These are phyloP conservation scores for Tyrophagus putrescentiae DNA, from an alignment of 1,140 invertebrate genomes.

Conservation along the genomic window DNA sequence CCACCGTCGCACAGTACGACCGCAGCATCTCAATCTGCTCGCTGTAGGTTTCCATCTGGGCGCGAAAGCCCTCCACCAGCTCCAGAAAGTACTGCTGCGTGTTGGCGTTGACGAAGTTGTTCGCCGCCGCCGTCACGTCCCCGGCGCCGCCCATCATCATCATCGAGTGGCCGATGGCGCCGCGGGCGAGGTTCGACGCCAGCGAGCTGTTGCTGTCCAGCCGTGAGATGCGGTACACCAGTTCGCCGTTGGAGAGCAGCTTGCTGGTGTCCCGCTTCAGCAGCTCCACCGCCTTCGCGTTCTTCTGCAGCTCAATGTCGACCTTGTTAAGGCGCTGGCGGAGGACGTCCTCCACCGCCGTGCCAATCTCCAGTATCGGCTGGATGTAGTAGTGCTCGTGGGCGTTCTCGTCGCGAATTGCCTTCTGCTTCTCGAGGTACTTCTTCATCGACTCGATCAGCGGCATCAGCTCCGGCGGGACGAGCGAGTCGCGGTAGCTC, in stretches of 20 bases:
- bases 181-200: neutral
- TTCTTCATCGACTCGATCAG: conserved; percentile 20
- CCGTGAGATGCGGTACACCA: conserved; percentile 18
- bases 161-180: too few species aligned
- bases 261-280: conserved; percentile 21
- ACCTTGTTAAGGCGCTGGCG: conserved; percentile 14
- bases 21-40: conserved; percentile 20
- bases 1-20: conserved; percentile 1
- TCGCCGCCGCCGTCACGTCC: too few species aligned
- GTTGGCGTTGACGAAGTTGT: conserved; percentile 12
- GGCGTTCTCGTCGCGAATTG: conserved; percentile 21
- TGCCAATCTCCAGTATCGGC: conserved; percentile 20
- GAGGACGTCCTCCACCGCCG: conserved; percentile 17
- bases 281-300: conserved; percentile 14
- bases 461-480: conserved; percentile 20
- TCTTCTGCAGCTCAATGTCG: conserved; percentile 18
- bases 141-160: too few species aligned
- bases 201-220: conserved; percentile 8
- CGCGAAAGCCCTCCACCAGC: conserved; percentile 13
- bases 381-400: conserved; percentile 19
- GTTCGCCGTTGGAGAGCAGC: conserved; percentile 18
- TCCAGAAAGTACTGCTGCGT: conserved; percentile 22
- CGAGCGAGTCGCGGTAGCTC: neutral
- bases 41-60: conserved; percentile 19
- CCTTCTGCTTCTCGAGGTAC: conserved; percentile 20